Conservation (phyloP, 2,113 vertebrate genomes). For the Hippocampus comes region DNA sequence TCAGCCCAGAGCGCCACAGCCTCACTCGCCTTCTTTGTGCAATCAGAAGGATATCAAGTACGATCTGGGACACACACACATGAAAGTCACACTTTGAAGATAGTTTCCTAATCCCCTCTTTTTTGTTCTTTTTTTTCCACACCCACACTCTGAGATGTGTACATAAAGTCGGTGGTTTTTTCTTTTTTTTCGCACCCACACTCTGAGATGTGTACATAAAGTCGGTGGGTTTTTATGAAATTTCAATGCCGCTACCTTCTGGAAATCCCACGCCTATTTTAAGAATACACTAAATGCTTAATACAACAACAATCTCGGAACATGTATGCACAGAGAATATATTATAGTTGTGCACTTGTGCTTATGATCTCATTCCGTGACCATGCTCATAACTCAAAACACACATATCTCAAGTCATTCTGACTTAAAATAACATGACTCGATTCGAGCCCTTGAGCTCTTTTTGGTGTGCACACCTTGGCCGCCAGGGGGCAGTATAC, state of each 20-base stretch:
- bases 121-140: too few species aligned
- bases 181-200: slow-evolving; percentile 32
- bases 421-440: background rate
- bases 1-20: slow-evolving; percentile 32
- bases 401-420: background rate
- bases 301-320: background rate
- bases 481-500: too few species aligned
- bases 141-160: slow-evolving; percentile 44
- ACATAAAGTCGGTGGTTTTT: slow-evolving; percentile 15
- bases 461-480: background rate
- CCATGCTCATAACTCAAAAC: too few species aligned
- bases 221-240: slow-evolving; percentile 21
- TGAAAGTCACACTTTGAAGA: slow-evolving; percentile 61
- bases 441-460: background rate
- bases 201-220: slow-evolving; percentile 32
- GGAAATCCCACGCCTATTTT: slow-evolving; percentile 16
- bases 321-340: too few species aligned
- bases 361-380: too few species aligned
- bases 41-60: slow-evolving; percentile 54
- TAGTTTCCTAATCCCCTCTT: slow-evolving; percentile 59
- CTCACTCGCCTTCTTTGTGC: slow-evolving; percentile 32
- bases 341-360: too few species aligned
- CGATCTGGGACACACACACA: slow-evolving; percentile 56
- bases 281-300: slow-evolving; percentile 23
- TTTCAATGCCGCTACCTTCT: slow-evolving; percentile 11